Base-by-base conservation (phyloP, 2,888 invertebrate genomes). In the Andrena bicolor region DNA sequence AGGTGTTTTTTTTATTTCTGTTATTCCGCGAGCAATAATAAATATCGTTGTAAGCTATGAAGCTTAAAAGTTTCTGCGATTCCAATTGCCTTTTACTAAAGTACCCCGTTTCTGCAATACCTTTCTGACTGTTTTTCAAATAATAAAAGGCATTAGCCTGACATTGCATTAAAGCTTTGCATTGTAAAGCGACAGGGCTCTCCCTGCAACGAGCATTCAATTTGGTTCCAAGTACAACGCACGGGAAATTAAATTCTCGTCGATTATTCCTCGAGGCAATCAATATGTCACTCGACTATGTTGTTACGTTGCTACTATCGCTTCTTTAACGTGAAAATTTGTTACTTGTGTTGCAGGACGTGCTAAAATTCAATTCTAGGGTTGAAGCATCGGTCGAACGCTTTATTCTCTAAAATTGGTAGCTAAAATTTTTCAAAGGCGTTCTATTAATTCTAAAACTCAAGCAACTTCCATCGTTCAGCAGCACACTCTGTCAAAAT, bases 371-470 rank as follows among this genome's bases (percentile, higher is more conserved):
- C 10, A 23, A 32, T 20, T 58, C 16, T 68, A 75, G 56, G 16
- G 16, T 13, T 75, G 64, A 80, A 53, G 8, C 51, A 64, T 68
- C 53, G 66, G 66, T 74, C 80, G 69, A 74, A 75, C 41, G n/a
- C 41, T 78, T 23, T 75, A 20, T 8, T 51, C 20, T 51, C 51
- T 51, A 20, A 71, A 76, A 41, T 72, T 20, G 71, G 72, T 61
- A n/a, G 61, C 61, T 28, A 48, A 60, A 60, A 41, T 41, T 5
- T 41, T 13, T 13, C 41, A 5, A 4, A 16, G 0, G 41, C 1
- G 41, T 41, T 41, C 41, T 41, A 13, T 13, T 41, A 41, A 41
- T 41, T 41, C 13, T 4, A 20, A 35, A 0, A 35, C 23, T 13
- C 61, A 6, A 20, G 35, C 32, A 16, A 58, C 35, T 69, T 5